Evolutionary conservation across 2,888 invertebrate species (phyloP), one percentile per base, ranked within the genome.

Genomic region (Drosophila hamatofila): DNA sequence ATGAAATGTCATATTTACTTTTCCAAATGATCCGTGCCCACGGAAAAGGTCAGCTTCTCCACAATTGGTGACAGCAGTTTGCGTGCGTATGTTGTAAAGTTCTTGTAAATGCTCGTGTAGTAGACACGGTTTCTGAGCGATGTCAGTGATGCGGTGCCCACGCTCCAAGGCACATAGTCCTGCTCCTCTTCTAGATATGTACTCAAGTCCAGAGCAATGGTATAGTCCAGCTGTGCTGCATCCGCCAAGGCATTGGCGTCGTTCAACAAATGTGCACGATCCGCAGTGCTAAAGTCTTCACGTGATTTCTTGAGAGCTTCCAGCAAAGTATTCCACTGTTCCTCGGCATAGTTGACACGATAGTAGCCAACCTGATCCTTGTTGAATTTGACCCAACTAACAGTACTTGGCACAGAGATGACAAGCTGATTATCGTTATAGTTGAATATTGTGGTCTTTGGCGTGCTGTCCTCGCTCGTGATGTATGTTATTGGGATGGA

Each of bases 301-400:
- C 82, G 88, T 0, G 76, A 83, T 1, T 54, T 64, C 8, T 84
- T 76, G 1, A 95, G 90, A 4, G 93, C 91, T 0, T 91, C 85
- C 11, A 69, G 87, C 12, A 93, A 67, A 4, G 76, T 77, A 25
- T 92, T 79, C 98, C 98, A 98, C 85, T 96, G 94, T 0, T 93
- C 92, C 3, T 91, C 76, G 0, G 95, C 94, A 90, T 98, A 98
- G 91, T 97, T 97, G 0, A 98, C 97, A 65, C 97, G 94, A 92
- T 97, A 98, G 92, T 96, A 98, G 0, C 98, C 98, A 14, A 96
- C 94, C 94, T 98, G 97, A 77, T 96, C 94, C 71, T 95, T 95
- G 92, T 98, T 98, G 62, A 98, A 94, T 93, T 98, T 98, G 16
- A 98, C 92, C 96, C 97, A 97, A 1, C 93, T 93, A 1, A 93